Conservation (phyloP, 2,888 invertebrate genomes). For the Philopedon plagiatum region DNA sequence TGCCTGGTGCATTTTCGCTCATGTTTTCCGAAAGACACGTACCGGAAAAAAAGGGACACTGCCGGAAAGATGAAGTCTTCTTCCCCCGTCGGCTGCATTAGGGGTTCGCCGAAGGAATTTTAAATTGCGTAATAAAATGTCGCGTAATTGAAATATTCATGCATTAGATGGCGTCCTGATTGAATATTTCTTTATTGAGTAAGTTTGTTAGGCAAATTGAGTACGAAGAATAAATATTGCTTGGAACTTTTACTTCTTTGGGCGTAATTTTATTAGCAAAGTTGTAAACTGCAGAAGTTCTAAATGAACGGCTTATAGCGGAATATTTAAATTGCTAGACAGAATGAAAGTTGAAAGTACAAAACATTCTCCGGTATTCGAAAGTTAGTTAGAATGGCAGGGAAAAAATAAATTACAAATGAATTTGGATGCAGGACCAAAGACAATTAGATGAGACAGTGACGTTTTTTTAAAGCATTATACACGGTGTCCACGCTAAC, state of each 20-base stretch:
- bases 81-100: constrained; percentile 33
- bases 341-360: no score
- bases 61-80: constrained; percentile 33
- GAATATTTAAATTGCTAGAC: not conserved
- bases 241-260: constrained; percentile 2
- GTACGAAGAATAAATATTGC: constrained; percentile 14
- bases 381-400: no score
- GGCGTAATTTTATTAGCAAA: not conserved
- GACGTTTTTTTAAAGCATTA: no score
- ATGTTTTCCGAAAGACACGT: constrained; percentile 27
- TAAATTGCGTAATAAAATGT: constrained; percentile 33
- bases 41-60: constrained; percentile 36
- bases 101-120: constrained; percentile 28
- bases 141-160: constrained; percentile 37
- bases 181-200: constrained; percentile 26
- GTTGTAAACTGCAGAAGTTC: not conserved
- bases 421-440: no score
- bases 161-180: constrained; percentile 11
- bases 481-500: no score
- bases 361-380: no score
- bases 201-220: constrained; percentile 34
- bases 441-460: no score
- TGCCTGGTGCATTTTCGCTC: constrained; percentile 26
- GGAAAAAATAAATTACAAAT: no score
- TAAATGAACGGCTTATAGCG: not conserved